Base-by-base conservation (phyloP, 2,113 vertebrate genomes). In the Mirza zaza region DNA sequence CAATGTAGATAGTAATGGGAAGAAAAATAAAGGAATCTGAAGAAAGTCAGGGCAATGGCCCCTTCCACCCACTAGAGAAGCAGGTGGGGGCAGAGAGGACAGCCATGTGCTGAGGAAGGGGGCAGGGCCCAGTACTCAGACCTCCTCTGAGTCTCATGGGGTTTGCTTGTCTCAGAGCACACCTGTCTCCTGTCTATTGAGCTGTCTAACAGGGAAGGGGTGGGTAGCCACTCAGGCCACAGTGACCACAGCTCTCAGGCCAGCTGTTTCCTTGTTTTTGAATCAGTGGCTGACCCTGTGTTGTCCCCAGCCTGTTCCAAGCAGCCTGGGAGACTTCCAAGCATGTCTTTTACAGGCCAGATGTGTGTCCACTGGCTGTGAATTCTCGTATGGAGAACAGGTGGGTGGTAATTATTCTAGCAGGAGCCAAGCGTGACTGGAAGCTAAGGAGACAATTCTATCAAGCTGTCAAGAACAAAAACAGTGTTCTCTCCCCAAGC, bases 391-490 rank as follows among this genome's bases (percentile, higher is more conserved):
- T 98, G 98, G 98, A 98, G 98, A 99, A 97, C 98, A 99, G 98
- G 98, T 98, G 98, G 98, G 98, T 98, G 96, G 96, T 98, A 98
- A 98, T 98, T 94, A 98, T 97, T 98, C 97, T 98, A 98, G 93
- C 98, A 98, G 98, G 65, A 96, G 95, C 95, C 34, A 48, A 97
- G 95, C 7, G 3, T 94, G 96, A 94, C 96, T 97, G 65, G 98
- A 98, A 98, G 98, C 97, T 97, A 97, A 97, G 95, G 97, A 98
- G 98, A 98, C 93, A 84, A 97, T 98, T 97, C 96, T 98, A 84
- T 95, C 76, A 88, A 98, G 96, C 95, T 93, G 87, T 97, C 91
- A 77, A 94, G 98, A 98, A 97, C 96, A 98, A 97, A 95, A 94
- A 93, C 57, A 80, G 87, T 5, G 6, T 52, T 93, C 29, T 87